Evolutionary conservation across 2,113 vertebrate species (phyloP), one percentile per base, ranked within the genome.

Genomic region (Eolophus roseicapilla): DNA sequence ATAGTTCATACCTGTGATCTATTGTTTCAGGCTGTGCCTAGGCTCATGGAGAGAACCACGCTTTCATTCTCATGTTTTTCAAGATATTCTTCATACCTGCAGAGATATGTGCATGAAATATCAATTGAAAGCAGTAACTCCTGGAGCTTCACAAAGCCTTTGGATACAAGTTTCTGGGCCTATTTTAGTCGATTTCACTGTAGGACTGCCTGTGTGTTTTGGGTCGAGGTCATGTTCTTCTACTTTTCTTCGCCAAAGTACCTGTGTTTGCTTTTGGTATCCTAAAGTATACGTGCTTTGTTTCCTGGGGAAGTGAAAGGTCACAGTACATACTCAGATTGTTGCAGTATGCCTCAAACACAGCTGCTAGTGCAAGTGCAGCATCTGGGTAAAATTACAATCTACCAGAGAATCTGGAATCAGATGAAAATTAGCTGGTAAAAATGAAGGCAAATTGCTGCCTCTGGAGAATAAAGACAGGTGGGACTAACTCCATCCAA

Each of bases 101-200:
- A 90, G 83, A 88, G 86, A 76, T 76, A 79, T 82, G 81, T 94
- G 57, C 76, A 79, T 89, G 75, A 96, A 96, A 96, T 87, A 91
- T 4, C 44, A 87, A 67, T 92, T 91, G 86, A 82, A 91, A 84
- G 64, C 3, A 3, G 52, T 68, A 52, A 47, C 52, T 91, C 47
- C 77, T 89, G 57, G 57, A 93, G 70, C 62, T 92, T 95, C 77
- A 82, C 21, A 82, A 52, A 92, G 69, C 69, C 47, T 94, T 94
- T 91, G 57, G 43, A 47, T 88, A 60, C 47, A 63, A 39, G 49
- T 85, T 65, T 82, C 67, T 77, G 14, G 53, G 10, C 1, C 17
- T 88, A 28, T 92, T 89, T 96, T 57, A 57, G 74, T 65, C 5
- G 0, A 76, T 91, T 82, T 91, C 49, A 62, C 70, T 4, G 5